phyloP scores from a whole-genome alignment of 2,888 invertebrate genomes.

The Xylocampa areola region DNA sequence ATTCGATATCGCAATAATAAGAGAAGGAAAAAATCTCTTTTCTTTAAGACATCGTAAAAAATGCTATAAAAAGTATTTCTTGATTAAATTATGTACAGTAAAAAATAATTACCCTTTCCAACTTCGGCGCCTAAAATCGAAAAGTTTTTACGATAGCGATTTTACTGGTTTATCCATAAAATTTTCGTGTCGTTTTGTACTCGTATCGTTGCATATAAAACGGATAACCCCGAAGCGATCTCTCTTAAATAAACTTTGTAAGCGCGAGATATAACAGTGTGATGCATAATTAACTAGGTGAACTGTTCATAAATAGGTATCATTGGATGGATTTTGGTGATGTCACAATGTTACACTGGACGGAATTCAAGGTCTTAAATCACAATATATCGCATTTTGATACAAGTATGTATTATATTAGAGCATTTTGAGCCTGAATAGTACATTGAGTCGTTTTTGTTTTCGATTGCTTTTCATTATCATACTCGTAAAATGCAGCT shows the following conservation, averaged over 20 bases:
- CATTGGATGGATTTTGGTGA: slow-evolving; percentile 53
- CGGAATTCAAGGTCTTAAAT: too few species aligned
- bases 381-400: too few species aligned
- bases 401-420: too few species aligned
- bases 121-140: not conserved
- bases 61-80: too few species aligned
- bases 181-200: not conserved
- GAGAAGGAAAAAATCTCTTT: too few species aligned
- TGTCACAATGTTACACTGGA: slow-evolving; percentile 8
- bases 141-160: slow-evolving; percentile 12
- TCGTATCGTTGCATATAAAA: slow-evolving; percentile 22
- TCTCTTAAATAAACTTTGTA: slow-evolving; percentile 42
- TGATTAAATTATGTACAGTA: not conserved
- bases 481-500: too few species aligned
- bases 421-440: too few species aligned
- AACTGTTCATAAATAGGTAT: slow-evolving; percentile 51
- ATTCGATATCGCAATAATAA: too few species aligned
- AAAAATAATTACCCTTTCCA: slow-evolving; percentile 3
- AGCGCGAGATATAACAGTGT: slow-evolving; percentile 40
- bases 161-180: slow-evolving; percentile 1
- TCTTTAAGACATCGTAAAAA: slow-evolving; percentile 6
- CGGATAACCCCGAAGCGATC: slow-evolving; percentile 26
- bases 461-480: too few species aligned
- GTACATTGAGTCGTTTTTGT: too few species aligned
- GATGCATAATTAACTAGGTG: slow-evolving; percentile 57